These are phyloP conservation scores for Aphelocoma californica DNA, from an alignment of 2,797 vertebrate species.

Conservation along the genomic window DNA sequence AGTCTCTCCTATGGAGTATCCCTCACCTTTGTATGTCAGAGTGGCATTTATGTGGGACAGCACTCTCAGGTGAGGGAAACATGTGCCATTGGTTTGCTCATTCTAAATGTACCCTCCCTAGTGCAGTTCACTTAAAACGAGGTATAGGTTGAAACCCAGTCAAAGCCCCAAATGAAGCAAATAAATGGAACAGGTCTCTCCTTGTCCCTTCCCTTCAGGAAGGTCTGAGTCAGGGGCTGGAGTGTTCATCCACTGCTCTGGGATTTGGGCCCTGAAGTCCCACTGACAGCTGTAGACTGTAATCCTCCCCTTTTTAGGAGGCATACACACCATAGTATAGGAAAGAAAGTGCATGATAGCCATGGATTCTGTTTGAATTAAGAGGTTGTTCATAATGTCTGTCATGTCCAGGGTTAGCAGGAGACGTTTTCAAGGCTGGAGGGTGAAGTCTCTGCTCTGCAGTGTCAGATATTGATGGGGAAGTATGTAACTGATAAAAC, in stretches of 20 bases:
- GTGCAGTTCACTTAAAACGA: background rate
- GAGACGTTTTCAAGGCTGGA: background rate
- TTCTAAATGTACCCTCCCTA: background rate
- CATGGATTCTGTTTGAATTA: background rate
- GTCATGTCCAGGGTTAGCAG: background rate
- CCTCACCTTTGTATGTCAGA: background rate
- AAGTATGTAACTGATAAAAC: background rate
- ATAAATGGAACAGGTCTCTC: background rate
- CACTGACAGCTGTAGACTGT: background rate
- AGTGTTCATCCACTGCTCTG: background rate
- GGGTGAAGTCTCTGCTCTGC: background rate
- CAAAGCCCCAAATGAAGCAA: background rate
- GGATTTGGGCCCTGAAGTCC: background rate
- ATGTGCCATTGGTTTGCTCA: background rate
- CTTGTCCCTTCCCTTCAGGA: background rate
- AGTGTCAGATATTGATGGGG: background rate
- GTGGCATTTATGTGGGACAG: background rate
- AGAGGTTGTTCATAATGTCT: background rate
- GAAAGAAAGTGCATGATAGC: background rate
- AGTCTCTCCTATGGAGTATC: background rate
- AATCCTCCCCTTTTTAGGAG: background rate
- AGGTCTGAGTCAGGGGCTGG: background rate
- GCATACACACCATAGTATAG: accelerated
- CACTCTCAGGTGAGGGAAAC: background rate
- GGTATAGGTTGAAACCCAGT: background rate